Evolutionary conservation across 2,888 invertebrate genomes (phyloP), one percentile per base, ranked within the genome.

Genomic region (Salpingus planirostris): DNA sequence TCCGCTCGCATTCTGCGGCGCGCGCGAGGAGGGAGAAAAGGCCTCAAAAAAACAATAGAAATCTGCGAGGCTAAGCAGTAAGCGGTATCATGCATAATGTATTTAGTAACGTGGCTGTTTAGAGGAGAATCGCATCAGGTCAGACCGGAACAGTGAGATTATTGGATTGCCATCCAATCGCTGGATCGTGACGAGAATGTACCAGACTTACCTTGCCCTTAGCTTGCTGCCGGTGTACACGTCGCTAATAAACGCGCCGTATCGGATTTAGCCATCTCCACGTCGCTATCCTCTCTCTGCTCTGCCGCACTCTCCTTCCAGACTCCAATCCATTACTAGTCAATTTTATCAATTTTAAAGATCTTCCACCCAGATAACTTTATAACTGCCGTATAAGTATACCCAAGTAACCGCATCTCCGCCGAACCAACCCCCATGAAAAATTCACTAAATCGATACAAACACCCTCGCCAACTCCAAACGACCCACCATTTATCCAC

Each of bases 101-200:
- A 56, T 57, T 48, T 51, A 46, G 48, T 52, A 55, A 55, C 46
- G 49, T 52, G 49, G 49, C 51, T 54, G 44, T 55, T 56, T 55
- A 54, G 47, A 56, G 52, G 54, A 56, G 57, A 59, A 57, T 55
- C 49, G 57, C 55, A 54, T 53, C 52, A 52, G 54, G 52, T 53
- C 52, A 52, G 54, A 58, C 60, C 62, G 62, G 64, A 65, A 65
- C 65, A 64, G 60, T 61, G 58, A 56, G 61, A 62, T 64, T 65
- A 65, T 64, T 65, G 60, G 62, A 65, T 65, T 64, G 63, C 56
- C 60, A 57, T 62, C 60, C 60, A 59, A 65, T 58, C 57, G 57
- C 41, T 42, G 44, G 50, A 46, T 38, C 38, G 38, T 38, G 38
- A 38, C 38, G 32, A 38, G 38, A 38, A 38, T 38, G 38, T 35